A percentile compares a stretch with the other conserved stretches of the same genome.
These are phyloP conservation scores for Diadophis punctatus DNA, from an alignment of 2,113 vertebrate genomes.

Conservation along the genomic window DNA sequence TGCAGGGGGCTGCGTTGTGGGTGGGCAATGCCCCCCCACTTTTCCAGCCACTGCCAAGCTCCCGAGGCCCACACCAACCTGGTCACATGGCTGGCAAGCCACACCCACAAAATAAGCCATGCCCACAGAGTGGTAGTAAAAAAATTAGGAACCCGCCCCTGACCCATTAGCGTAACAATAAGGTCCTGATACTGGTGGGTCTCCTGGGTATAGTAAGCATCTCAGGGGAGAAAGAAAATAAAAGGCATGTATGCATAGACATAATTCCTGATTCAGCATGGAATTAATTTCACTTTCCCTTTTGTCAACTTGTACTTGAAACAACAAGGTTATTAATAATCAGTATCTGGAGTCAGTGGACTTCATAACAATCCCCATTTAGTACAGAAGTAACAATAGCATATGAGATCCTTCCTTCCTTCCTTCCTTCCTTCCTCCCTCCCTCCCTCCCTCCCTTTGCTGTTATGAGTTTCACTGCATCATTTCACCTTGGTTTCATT, in stretches of 20 bases:
- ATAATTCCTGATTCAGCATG: not conserved
- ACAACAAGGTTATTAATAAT: not conserved
- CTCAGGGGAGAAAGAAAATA: not conserved
- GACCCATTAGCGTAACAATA: not conserved
- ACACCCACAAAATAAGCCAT: too few relatives aligned
- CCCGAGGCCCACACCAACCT: too few relatives aligned
- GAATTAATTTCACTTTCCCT: not conserved
- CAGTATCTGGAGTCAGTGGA: not conserved
- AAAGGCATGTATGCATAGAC: not conserved
- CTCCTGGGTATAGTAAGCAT: not conserved
- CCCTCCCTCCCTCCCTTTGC: not conserved
- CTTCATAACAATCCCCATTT: not conserved
- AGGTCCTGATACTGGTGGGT: not conserved
- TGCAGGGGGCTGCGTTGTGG: too few relatives aligned
- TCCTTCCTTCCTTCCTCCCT: not conserved
- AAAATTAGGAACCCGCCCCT: too few relatives aligned
- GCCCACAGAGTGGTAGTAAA: too few relatives aligned
- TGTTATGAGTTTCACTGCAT: not conserved
- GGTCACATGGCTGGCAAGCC: too few relatives aligned
- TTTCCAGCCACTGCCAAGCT: too few relatives aligned
- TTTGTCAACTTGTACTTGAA: not conserved
- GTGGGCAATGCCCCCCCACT: too few relatives aligned
- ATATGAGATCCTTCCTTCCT: not conserved
- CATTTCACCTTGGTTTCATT: not conserved
- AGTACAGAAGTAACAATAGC: not conserved